These are phyloP conservation scores for Azemiops feae DNA, from an alignment of 2,113 vertebrate genomes.

Conservation along the genomic window DNA sequence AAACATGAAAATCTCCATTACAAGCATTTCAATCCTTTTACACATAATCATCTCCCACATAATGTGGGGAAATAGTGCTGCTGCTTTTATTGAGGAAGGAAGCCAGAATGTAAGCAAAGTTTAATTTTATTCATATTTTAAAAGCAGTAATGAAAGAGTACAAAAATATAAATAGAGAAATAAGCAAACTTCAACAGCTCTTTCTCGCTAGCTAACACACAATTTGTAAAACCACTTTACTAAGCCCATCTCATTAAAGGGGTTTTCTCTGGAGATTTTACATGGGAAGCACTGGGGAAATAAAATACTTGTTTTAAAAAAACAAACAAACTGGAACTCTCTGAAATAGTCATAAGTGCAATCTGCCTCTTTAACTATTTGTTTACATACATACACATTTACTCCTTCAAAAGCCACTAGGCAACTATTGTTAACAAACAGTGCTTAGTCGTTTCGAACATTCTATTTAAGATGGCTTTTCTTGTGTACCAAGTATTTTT, in stretches of 20 bases:
- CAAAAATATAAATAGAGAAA: not conserved
- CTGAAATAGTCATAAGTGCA: not conserved
- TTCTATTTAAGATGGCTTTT: not conserved
- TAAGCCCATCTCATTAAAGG: constrained; percentile 4
- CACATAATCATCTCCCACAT: not conserved
- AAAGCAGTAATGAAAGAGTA: constrained; percentile 10
- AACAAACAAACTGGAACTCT: constrained; percentile 14
- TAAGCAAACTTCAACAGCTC: constrained; percentile 1
- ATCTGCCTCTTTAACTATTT: not conserved
- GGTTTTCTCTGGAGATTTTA: not conserved
- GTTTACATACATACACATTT: not conserved
- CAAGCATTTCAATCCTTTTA: not conserved
- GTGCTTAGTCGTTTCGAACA: not conserved
- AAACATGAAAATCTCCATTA: not conserved
- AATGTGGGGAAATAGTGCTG: not conserved
- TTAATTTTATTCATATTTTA: constrained; percentile 21
- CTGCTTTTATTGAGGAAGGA: constrained; percentile 1
- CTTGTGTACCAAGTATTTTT: not conserved
- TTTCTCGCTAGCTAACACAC: not conserved
- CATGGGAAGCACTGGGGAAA: not conserved
- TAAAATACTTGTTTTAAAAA: not conserved
- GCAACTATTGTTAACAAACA: not conserved
- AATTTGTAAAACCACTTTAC: constrained; percentile 21
- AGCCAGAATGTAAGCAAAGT: not conserved
- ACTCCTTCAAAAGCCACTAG: not conserved